phyloP scores from a whole-genome alignment of 2,113 vertebrate species.

The Barbus barbus region DNA sequence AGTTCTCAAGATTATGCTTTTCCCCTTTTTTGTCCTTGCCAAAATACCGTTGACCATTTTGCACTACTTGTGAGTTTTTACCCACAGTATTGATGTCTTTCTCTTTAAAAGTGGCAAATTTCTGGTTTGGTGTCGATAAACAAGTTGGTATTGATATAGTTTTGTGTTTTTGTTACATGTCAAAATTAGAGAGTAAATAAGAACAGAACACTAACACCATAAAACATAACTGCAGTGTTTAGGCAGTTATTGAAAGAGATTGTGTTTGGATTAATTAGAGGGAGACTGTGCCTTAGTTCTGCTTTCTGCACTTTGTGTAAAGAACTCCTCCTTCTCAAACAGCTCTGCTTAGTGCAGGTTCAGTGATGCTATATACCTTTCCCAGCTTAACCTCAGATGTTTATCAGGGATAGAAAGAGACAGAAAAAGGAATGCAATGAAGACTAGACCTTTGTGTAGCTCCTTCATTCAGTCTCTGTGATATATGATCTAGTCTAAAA shows the following conservation, averaged over 20 bases:
- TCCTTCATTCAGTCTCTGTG: slow-evolving; percentile 40
- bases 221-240: neutral
- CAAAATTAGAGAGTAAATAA: neutral
- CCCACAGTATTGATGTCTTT: neutral
- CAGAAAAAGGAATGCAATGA: slow-evolving; percentile 30
- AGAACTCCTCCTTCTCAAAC: slow-evolving; percentile 32
- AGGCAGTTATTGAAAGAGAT: neutral
- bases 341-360: slow-evolving; percentile 52
- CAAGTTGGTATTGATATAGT: neutral
- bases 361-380: slow-evolving; percentile 53
- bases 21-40: neutral
- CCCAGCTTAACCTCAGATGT: slow-evolving; percentile 53
- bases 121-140: neutral
- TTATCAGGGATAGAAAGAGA: slow-evolving; percentile 44
- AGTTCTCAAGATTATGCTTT: neutral
- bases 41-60: neutral
- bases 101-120: neutral
- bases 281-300: slow-evolving; percentile 37
- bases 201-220: neutral
- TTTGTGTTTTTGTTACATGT: neutral
- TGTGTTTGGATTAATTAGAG: slow-evolving; percentile 34
- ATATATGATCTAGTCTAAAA: slow-evolving; percentile 49
- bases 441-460: slow-evolving; percentile 52
- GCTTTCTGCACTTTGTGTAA: slow-evolving; percentile 36
- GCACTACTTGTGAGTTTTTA: neutral